phyloP scores from a whole-genome alignment of 1,140 invertebrate genomes.

The Megalonaias nervosa region DNA sequence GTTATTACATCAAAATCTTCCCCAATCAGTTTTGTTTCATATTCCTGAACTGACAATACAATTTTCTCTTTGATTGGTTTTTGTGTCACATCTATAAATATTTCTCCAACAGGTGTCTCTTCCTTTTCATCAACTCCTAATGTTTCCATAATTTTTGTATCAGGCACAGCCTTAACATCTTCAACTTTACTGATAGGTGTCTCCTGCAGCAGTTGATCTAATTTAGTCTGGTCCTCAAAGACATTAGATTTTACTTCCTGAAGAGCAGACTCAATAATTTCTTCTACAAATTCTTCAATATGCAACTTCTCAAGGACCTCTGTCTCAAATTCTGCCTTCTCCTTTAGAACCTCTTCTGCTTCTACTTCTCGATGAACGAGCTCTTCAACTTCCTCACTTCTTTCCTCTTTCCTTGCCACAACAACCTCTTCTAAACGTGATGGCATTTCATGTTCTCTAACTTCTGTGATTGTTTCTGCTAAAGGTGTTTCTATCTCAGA shows the following conservation, averaged over 20 bases:
- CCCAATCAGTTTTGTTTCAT: neutral
- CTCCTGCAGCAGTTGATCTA: no score
- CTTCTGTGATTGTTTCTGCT: neutral
- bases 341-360: no score
- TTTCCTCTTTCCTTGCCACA: conserved; percentile 4
- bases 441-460: neutral
- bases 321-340: no score
- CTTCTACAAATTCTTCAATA: no score
- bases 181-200: no score
- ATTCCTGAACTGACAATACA: neutral
- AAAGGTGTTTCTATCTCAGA: neutral
- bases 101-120: neutral
- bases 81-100: neutral
- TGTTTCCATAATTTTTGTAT: neutral
- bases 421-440: conserved; percentile 13
- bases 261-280: no score
- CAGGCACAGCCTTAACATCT: neutral
- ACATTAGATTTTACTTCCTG: no score
- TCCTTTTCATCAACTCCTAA: neutral
- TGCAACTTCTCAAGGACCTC: no score
- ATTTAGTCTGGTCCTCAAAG: no score
- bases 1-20: neutral
- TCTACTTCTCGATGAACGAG: no score
- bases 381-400: conserved; percentile 5
- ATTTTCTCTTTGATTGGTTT: neutral